Base-by-base conservation (phyloP, 2,888 invertebrate genomes). In the Petrolisthes cinctipes region DNA sequence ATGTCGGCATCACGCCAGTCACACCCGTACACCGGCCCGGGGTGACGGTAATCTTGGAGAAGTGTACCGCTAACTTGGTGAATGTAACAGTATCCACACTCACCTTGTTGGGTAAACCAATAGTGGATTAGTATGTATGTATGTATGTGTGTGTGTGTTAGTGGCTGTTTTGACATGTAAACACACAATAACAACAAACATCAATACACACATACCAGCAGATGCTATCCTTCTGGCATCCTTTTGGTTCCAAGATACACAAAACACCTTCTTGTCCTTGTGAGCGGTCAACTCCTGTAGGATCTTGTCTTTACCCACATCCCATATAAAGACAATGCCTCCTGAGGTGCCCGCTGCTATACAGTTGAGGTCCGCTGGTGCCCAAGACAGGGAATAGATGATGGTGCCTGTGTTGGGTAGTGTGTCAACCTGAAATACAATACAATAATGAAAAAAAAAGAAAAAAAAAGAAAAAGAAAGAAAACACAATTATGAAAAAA, bases 1-100 rank as follows among this genome's bases (percentile, higher is more conserved):
- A 93, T 92, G 87, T 93, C 93, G 90, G 93, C 92, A 14, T 93
- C 92, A 86, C 92, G 92, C 93, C 93, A 93, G 90, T 93, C 93
- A 91, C 93, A 92, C 6, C 93, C 93, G 91, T 92, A 93, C 53
- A 93, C 93, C 56, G 92, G 89, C 5, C 91, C 92, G 0, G 93
- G 93, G 88, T 93, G 93, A 90, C 92, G 92, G 91, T 93, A 93
- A 80, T 92, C 92, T 82, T 92, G 92, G 51, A 93, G 79, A 6
- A 92, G 66, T 11, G 91, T 91, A 0, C 93, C 93, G 91, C 93
- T 92, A 14, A 92, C 92, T 85, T 92, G 92, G 80, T 92, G 92
- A 4, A 93, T 91, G n/a, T 93, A 92, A 83, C 93, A 93, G 86
- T 91, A 92, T n/a, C 92, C 92, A 91, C 93, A 93, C 68, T 92